A percentile compares a stretch with the other conserved stretches of the same genome.
These are phyloP conservation scores for Ceyx margarethae DNA, from an alignment of 2,113 vertebrate species.

Conservation along the genomic window DNA sequence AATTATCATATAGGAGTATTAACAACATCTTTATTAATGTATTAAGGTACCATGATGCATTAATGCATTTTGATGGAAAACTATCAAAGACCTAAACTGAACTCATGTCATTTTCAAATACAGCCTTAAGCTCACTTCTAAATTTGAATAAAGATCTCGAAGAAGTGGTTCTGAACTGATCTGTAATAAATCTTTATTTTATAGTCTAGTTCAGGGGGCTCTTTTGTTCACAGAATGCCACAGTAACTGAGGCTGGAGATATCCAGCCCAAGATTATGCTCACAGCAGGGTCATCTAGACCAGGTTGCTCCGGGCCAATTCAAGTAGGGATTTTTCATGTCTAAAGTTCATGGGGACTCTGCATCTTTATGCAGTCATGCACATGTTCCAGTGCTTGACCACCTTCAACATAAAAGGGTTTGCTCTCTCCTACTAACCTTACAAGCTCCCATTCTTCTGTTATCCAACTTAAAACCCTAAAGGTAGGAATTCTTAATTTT, in stretches of 20 bases:
- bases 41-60: constrained; percentile 5
- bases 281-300: not conserved
- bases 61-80: constrained; percentile 34
- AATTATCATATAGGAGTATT: constrained; percentile 14
- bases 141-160: constrained; percentile 3
- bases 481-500: not conserved
- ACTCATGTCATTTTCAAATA: not conserved
- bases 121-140: constrained; percentile 15
- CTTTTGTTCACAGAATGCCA: not conserved
- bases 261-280: not conserved
- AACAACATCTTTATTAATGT: constrained; percentile 45
- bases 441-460: not conserved
- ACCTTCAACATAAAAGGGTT: not conserved
- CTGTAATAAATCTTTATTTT: not conserved
- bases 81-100: constrained; percentile 15
- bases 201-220: not conserved
- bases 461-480: not conserved
- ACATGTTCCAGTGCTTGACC: not conserved
- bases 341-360: rapidly evolving
- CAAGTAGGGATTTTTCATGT: rapidly evolving
- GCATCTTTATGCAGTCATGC: not conserved
- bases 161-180: not conserved
- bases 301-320: not conserved
- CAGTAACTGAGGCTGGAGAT: not conserved
- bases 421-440: not conserved